Percentiles rank a stretch among this genome's conserved stretches.
Conservation (phyloP, 1,140 invertebrate genomes). For the Grapholita molesta region DNA sequence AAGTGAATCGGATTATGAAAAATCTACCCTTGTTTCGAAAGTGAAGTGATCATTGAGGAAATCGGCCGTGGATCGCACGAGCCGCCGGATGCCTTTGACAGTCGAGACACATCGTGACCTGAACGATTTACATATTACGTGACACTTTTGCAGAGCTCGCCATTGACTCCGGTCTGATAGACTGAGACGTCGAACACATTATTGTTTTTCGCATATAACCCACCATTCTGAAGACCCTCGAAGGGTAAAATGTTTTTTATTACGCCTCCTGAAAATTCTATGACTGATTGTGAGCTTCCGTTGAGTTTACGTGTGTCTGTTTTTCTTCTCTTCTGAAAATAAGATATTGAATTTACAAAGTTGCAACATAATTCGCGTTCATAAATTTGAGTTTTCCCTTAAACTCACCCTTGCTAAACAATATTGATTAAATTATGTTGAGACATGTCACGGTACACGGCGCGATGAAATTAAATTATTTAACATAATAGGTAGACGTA, state of each 20-base stretch:
- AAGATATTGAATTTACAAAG: background rate
- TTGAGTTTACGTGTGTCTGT: background rate
- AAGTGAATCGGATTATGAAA: slow-evolving; percentile 30
- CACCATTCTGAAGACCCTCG: slow-evolving; percentile 41
- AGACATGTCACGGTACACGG: slow-evolving; percentile 39
- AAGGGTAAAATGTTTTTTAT: slow-evolving; percentile 59
- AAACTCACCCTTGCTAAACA: slow-evolving; percentile 34
- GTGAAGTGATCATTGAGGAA: slow-evolving; percentile 59
- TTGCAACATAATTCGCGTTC: background rate
- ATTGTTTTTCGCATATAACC: slow-evolving; percentile 69
- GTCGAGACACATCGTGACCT: slow-evolving; percentile 72
- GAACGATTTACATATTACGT: slow-evolving; percentile 77
- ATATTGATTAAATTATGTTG: slow-evolving; percentile 47
- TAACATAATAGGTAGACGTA: slow-evolving; percentile 43
- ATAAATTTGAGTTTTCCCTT: slow-evolving; percentile 20
- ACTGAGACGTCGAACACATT: slow-evolving; percentile 68
- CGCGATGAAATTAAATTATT: slow-evolving; percentile 44
- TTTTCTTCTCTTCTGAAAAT: background rate
- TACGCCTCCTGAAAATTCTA: slow-evolving; percentile 51
- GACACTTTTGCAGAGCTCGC: slow-evolving; percentile 69
- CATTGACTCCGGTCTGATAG: slow-evolving; percentile 69
- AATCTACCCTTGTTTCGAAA: slow-evolving; percentile 41
- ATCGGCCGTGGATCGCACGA: slow-evolving; percentile 53
- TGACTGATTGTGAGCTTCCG: slow-evolving; percentile 27
- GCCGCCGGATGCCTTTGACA: slow-evolving; percentile 64